Base-by-base conservation (phyloP, 1,140 invertebrate genomes). In the Nymphalis io region DNA sequence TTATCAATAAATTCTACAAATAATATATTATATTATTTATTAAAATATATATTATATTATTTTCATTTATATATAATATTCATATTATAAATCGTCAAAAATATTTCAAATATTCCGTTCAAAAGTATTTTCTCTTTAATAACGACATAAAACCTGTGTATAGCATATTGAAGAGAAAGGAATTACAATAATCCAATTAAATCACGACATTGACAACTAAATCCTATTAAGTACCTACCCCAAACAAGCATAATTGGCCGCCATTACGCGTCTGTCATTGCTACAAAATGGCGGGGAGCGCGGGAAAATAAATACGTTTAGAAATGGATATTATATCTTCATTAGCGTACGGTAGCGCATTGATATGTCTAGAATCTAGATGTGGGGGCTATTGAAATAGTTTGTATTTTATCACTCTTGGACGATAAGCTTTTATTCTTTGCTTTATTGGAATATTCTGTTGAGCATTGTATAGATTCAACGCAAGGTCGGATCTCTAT, bases 281-380 rank as follows among this genome's bases (percentile, higher is more conserved):
- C 59, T 79, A 84, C 77, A 89, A 88, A 88, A 89, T 88, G 84
- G 83, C 81, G 76, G 20, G 20, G 76, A 40, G 83, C 74, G 81
- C 81, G 77, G 81, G 78, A 82, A 84, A 84, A 89, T 89, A 84
- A 89, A 87, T 85, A 84, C 80, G 79, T 79, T 83, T 78, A 71
- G 71, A 83, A 83, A 81, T 81, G 80, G 87, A 89, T 89, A 89
- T 89, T 89, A 88, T 89, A 89, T 89, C 87, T 89, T 89, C 87
- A 89, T 89, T 89, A 89, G 81, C 84, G 86, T 81, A 78, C 74
- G 68, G 79, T 74, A 80, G 79, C 73, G 83, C 87, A 89, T 89
- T 89, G 85, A 89, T 87, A 83, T 74, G 87, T 89, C 87, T 66
- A 58, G 62, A 80, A 67, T 60, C 51, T 83, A 82, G 82, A 76